Evolutionary conservation across 2,888 invertebrate species (phyloP).

Genomic region (Brassicogethes aeneus): DNA sequence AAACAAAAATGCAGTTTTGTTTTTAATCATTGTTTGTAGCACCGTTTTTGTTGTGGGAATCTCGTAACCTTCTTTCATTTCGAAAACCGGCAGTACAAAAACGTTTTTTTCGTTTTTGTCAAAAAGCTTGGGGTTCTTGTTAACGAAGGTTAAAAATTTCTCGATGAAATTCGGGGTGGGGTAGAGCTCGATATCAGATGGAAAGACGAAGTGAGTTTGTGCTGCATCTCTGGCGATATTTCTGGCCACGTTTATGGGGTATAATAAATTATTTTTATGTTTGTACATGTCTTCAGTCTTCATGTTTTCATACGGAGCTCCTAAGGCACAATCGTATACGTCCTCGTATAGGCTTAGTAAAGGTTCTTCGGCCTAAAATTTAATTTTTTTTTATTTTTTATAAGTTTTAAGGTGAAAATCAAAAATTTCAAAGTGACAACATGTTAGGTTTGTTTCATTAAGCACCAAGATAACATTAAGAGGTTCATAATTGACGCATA

Average conservation of each 20-base stretch:
- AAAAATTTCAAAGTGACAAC: too few species aligned
- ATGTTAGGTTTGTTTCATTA: too few species aligned
- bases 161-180: conserved; percentile 25
- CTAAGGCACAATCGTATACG: conserved; percentile 57
- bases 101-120: conserved; percentile 17
- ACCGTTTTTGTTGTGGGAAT: conserved; percentile 27
- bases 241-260: conserved; percentile 32
- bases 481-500: too few species aligned
- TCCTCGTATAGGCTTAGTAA: conserved; percentile 22
- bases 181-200: conserved; percentile 32
- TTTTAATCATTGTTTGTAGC: conserved; percentile 22
- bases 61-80: conserved; percentile 17
- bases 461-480: too few species aligned
- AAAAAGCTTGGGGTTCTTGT: conserved; percentile 15
- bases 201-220: conserved; percentile 30
- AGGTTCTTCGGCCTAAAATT: conserved; percentile 12
- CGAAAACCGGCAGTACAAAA: conserved; percentile 29
- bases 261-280: conserved; percentile 21
- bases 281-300: conserved; percentile 45
- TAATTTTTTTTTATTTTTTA: not conserved
- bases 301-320: conserved; percentile 59
- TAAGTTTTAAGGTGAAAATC: too few species aligned
- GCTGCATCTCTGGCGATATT: conserved; percentile 29
- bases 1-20: conserved; percentile 25
- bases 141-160: conserved; percentile 24